phyloP scores from a whole-genome alignment of 1,140 invertebrate genomes.

The Bilobella aurantiaca region DNA sequence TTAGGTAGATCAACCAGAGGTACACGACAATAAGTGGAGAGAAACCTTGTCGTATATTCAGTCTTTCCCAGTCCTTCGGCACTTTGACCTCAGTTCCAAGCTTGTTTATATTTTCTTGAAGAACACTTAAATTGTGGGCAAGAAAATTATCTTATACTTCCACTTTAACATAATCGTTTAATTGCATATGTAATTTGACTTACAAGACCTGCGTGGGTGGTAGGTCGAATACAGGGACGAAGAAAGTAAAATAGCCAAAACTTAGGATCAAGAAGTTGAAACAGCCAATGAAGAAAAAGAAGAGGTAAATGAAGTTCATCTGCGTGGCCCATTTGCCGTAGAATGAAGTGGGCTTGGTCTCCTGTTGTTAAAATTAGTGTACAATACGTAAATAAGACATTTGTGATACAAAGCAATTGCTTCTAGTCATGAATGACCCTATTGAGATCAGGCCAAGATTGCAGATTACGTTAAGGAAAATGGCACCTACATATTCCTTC shows the following conservation, averaged over 20 bases:
- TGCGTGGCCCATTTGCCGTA: neutral
- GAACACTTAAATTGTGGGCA: neutral
- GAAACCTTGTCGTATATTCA: neutral
- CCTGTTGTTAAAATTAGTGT: neutral
- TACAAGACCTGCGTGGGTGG: neutral
- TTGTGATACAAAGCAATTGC: neutral
- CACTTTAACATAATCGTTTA: too few species aligned
- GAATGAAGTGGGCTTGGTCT: neutral
- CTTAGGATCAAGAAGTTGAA: neutral
- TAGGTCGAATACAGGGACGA: neutral
- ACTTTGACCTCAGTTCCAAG: neutral
- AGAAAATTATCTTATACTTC: too few species aligned
- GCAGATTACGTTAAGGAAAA: too few species aligned
- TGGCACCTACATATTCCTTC: neutral
- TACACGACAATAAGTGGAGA: neutral
- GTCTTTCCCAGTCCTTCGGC: neutral
- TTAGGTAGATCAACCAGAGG: neutral
- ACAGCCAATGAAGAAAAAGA: neutral
- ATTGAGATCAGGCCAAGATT: neutral
- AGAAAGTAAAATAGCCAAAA: neutral
- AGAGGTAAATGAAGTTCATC: neutral
- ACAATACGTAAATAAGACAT: neutral
- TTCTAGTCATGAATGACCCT: neutral
- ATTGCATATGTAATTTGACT: neutral
- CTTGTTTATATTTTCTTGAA: neutral